Evolutionary conservation across 2,888 invertebrate genomes (phyloP).

Genomic region (Lasioglossum leucozonium): DNA sequence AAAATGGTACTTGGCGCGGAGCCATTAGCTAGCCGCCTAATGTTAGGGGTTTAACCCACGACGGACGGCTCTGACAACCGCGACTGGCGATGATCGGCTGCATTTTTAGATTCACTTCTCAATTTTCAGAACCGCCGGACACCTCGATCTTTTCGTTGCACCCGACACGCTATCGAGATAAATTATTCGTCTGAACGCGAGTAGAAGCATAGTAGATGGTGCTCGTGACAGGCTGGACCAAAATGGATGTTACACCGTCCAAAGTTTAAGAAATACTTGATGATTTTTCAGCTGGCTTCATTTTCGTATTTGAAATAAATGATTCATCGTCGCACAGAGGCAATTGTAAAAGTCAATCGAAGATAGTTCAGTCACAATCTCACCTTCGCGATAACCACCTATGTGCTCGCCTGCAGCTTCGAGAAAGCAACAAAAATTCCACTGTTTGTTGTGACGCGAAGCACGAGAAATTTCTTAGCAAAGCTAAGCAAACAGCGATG

Average conservation of each 20-base stretch:
- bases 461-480: conserved; percentile 45
- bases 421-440: conserved; percentile 47
- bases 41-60: not conserved
- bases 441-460: conserved; percentile 36
- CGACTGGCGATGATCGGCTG: not conserved
- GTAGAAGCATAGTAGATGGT: not conserved
- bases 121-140: not conserved
- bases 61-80: not conserved
- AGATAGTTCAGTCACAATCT: not conserved
- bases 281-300: not conserved
- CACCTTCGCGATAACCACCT: not conserved
- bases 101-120: not conserved
- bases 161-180: not conserved
- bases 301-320: not conserved
- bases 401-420: not conserved
- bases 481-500: conserved; percentile 40
- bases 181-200: not conserved
- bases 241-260: not conserved
- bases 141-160: not conserved
- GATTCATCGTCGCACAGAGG: not conserved
- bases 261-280: no score
- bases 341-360: not conserved
- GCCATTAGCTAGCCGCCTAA: not conserved
- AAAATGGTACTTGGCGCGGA: conserved; percentile 9
- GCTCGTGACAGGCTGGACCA: not conserved